Percentiles rank a stretch among this genome's conserved stretches.
Evolutionary conservation across 2,797 vertebrate genomes (phyloP).

Genomic region (Naso thynnoides): DNA sequence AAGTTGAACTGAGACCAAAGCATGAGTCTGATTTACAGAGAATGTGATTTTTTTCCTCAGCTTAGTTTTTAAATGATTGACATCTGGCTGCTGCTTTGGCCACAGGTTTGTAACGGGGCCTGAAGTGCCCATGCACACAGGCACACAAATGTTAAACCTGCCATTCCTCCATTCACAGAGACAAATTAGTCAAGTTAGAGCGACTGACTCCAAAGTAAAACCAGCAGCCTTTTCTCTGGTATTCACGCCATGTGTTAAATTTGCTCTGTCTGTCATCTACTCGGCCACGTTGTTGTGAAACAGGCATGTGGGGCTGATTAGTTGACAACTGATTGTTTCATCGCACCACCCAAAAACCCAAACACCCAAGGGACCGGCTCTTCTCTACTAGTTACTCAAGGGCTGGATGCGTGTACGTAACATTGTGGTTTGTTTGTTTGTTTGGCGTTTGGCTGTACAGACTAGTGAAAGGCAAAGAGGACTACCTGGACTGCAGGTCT

Average conservation of each 20-base stretch:
- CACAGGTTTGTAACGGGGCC: constrained; percentile 41
- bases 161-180: constrained; percentile 47
- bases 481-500: too few relatives aligned
- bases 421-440: too few relatives aligned
- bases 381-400: too few relatives aligned
- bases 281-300: constrained; percentile 63
- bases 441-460: too few relatives aligned
- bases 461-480: too few relatives aligned
- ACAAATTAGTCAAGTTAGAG: constrained; percentile 68
- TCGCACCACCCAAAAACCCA: too few relatives aligned
- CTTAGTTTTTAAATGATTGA: constrained; percentile 28
- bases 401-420: too few relatives aligned
- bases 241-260: constrained; percentile 48
- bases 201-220: constrained; percentile 62
- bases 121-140: constrained; percentile 46
- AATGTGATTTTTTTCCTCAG: constrained; percentile 15
- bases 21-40: constrained; percentile 2
- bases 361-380: too few relatives aligned
- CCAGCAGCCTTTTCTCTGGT: constrained; percentile 51
- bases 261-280: constrained; percentile 56
- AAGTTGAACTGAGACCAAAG: constrained; percentile 7
- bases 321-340: constrained; percentile 63
- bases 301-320: constrained; percentile 77
- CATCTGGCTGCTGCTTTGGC: constrained; percentile 26
- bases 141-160: constrained; percentile 53